These are phyloP conservation scores for Lophius americanus DNA, from an alignment of 2,797 vertebrate genomes.

Conservation along the genomic window DNA sequence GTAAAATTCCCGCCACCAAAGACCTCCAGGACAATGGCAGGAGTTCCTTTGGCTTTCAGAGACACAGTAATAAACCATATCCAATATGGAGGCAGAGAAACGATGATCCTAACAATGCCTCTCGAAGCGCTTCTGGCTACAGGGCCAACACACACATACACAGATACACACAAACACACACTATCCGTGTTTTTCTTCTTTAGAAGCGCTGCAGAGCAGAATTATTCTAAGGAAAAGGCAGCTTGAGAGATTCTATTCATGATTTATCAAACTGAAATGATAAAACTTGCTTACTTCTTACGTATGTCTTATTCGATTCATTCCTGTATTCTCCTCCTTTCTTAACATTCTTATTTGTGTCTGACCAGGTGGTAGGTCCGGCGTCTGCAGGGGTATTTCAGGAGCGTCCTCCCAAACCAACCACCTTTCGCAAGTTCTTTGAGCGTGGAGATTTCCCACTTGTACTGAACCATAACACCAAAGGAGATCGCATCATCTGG, in stretches of 20 bases:
- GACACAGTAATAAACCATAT: constrained; percentile 65
- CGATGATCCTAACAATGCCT: constrained; percentile 75
- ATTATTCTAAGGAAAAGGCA: constrained; percentile 61
- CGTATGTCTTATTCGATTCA: constrained; percentile 31
- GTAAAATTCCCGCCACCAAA: constrained; percentile 14
- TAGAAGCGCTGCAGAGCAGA: constrained; percentile 54
- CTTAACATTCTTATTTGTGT: constrained; percentile 28
- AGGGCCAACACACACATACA: constrained; percentile 44
- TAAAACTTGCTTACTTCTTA: constrained; percentile 40
- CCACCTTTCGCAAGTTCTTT: constrained; percentile 92
- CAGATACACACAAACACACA: constrained; percentile 15
- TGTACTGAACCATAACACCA: constrained; percentile 71
- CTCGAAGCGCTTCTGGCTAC: constrained; percentile 71
- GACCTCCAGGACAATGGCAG: constrained; percentile 28
- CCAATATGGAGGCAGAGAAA: constrained; percentile 69
- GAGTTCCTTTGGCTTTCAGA: constrained; percentile 61
- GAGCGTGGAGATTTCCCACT: constrained; percentile 91
- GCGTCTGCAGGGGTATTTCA: constrained; percentile 88
- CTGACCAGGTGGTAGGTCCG: constrained; percentile 87
- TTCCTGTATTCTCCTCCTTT: constrained; percentile 22
- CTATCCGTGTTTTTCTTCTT: constrained; percentile 58
- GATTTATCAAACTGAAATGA: constrained; percentile 53
- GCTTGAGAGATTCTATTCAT: constrained; percentile 65
- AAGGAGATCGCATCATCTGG: constrained; percentile 80
- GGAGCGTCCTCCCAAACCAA: constrained; percentile 88